phyloP scores from a whole-genome alignment of 2,113 vertebrate species.

The Silurus asotus region DNA sequence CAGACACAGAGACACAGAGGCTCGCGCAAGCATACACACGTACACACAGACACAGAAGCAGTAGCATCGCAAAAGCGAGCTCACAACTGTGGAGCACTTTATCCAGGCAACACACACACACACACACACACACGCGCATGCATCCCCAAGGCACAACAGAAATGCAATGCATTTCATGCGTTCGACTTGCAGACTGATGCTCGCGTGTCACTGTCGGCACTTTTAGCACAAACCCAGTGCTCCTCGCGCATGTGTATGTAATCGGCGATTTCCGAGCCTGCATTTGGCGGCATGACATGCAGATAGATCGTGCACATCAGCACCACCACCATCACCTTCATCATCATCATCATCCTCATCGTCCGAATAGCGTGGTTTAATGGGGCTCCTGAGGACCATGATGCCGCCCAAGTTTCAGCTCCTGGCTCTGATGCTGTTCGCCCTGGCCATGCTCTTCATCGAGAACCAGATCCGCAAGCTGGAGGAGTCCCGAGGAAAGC shows the following conservation, averaged over 20 bases:
- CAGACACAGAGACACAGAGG: neutral
- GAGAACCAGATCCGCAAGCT: constrained; percentile 97
- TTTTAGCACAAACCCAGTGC: neutral
- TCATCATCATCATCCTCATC: neutral
- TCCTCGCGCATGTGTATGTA: neutral
- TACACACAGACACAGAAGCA: constrained; percentile 2
- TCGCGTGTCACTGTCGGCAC: neutral
- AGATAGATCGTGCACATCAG: constrained; percentile 46
- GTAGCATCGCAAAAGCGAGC: neutral
- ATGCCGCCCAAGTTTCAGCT: constrained; percentile 98
- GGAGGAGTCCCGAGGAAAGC: constrained; percentile 94
- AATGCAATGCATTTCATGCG: constrained; percentile 1
- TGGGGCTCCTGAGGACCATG: constrained; percentile 96
- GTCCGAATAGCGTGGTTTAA: constrained; percentile 75
- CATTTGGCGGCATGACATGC: constrained; percentile 69
- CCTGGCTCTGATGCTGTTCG: constrained; percentile 88
- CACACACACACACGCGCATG: neutral
- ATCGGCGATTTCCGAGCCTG: constrained; percentile 42
- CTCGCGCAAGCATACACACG: neutral
- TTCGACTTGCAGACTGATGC: neutral
- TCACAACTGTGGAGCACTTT: neutral
- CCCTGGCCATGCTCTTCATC: constrained; percentile 88
- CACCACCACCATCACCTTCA: neutral
- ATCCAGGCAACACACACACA: neutral
- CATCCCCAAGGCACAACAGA: neutral